A percentile compares a stretch with the other conserved stretches of the same genome.
These are phyloP conservation scores for Drosophila bipectinata DNA, from an alignment of 1,140 invertebrate species.

Conservation along the genomic window DNA sequence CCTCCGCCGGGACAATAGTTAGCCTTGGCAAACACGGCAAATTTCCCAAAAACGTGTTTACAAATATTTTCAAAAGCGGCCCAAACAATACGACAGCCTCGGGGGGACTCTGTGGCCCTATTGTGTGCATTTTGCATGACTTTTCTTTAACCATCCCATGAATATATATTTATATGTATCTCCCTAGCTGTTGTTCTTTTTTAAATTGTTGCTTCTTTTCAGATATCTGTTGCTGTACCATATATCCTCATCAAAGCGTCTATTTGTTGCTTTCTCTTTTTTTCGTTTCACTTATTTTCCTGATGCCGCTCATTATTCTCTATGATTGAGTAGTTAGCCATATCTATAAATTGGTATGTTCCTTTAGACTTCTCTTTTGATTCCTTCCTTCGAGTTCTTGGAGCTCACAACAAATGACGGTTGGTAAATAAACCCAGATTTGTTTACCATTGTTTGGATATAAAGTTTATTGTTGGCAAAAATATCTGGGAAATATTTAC, in stretches of 20 bases:
- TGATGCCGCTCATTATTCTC: slow-evolving; percentile 24
- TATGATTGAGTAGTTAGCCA: slow-evolving; percentile 40
- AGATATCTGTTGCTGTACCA: slow-evolving; percentile 26
- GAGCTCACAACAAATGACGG: slow-evolving; percentile 32
- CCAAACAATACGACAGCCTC: slow-evolving; percentile 59
- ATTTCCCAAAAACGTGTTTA: slow-evolving; percentile 78
- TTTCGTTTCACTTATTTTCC: slow-evolving; percentile 27
- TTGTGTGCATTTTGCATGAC: slow-evolving; percentile 63
- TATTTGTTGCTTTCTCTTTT: slow-evolving; percentile 30
- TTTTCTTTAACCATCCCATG: slow-evolving; percentile 50
- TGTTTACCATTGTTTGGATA: slow-evolving; percentile 12
- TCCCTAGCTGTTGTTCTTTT: slow-evolving; percentile 41
- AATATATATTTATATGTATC: slow-evolving; percentile 21
- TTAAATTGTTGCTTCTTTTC: slow-evolving; percentile 46
- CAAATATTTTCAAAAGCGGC: slow-evolving; percentile 79
- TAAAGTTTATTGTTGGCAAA: slow-evolving; percentile 35
- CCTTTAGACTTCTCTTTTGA: slow-evolving; percentile 40
- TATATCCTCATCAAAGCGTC: slow-evolving; percentile 44
- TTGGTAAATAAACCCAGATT: slow-evolving; percentile 39
- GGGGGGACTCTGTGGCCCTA: slow-evolving; percentile 34
- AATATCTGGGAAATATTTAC: slow-evolving; percentile 28
- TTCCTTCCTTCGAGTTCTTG: slow-evolving; percentile 20
- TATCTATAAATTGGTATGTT: slow-evolving; percentile 51
- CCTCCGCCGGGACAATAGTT: slow-evolving; percentile 47
- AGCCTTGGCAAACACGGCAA: slow-evolving; percentile 58